Conservation (phyloP, 2,888 invertebrate genomes). For the Bhutanitis thaidina region DNA sequence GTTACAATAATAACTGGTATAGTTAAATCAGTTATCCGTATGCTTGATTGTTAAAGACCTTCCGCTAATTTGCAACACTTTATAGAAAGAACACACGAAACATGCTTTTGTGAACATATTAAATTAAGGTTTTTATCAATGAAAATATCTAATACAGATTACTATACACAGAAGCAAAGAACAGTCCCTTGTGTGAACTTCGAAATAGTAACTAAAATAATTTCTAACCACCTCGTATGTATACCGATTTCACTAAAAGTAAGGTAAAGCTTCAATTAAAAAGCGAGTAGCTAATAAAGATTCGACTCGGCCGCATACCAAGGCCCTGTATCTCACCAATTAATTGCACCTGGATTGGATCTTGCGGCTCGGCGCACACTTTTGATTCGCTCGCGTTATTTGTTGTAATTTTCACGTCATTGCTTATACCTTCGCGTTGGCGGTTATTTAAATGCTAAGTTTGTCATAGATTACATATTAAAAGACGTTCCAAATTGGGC, state of each 20-base stretch:
- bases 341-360: constrained; percentile 49
- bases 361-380: constrained; percentile 45
- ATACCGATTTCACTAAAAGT: constrained; percentile 2
- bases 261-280: constrained; percentile 12
- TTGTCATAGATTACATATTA: constrained; percentile 44
- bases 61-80: no score
- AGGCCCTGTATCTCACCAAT: constrained; percentile 30
- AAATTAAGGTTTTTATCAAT: no score
- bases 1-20: no score
- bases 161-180: no score
- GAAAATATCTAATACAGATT: no score
- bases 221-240: no score
- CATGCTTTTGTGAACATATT: no score
- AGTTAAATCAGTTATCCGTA: no score
- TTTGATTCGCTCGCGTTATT: constrained; percentile 41
- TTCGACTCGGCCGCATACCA: constrained; percentile 9
- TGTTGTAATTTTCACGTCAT: constrained; percentile 72
- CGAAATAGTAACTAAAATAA: no score
- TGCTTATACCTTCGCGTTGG: constrained; percentile 48
- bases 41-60: no score
- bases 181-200: no score
- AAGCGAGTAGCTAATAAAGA: constrained; percentile 13
- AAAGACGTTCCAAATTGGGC: background rate
- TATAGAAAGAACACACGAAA: no score
- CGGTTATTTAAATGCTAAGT: constrained; percentile 55